These are phyloP conservation scores for Eublepharis macularius DNA, from an alignment of 2,113 vertebrate genomes.

Conservation along the genomic window DNA sequence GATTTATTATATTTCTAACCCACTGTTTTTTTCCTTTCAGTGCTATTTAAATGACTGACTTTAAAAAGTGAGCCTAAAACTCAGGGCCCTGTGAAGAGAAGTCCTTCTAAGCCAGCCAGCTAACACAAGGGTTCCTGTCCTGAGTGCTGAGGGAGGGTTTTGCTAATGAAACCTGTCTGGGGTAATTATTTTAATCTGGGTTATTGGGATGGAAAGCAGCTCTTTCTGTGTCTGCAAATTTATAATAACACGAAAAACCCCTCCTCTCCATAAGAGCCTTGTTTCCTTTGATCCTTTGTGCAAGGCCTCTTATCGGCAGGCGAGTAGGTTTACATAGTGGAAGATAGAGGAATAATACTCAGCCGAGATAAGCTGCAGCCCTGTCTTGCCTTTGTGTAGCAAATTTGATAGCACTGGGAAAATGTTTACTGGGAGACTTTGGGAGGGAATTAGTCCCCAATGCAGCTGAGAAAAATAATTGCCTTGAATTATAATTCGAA, in stretches of 20 bases:
- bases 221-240: slow-evolving; percentile 36
- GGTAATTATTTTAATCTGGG: slow-evolving; percentile 53
- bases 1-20: background rate
- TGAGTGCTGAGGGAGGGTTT: background rate
- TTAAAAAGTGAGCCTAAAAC: no score
- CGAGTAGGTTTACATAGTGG: slow-evolving; percentile 54
- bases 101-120: rapidly evolving
- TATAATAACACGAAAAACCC: background rate
- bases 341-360: slow-evolving; percentile 57
- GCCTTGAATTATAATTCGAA: slow-evolving; percentile 48
- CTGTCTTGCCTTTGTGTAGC: slow-evolving; percentile 52
- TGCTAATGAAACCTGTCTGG: slow-evolving; percentile 16
- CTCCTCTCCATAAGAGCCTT: slow-evolving; percentile 34
- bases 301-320: slow-evolving; percentile 52
- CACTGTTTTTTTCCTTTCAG: background rate
- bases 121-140: background rate
- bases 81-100: background rate
- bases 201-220: slow-evolving; percentile 33
- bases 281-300: slow-evolving; percentile 71
- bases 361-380: slow-evolving; percentile 52
- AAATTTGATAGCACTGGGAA: slow-evolving; percentile 46
- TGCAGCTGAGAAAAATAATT: slow-evolving; percentile 44
- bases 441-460: slow-evolving; percentile 39
- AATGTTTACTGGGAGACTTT: slow-evolving; percentile 56
- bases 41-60: background rate